Evolutionary conservation across 2,113 vertebrate genomes (phyloP), one percentile per base, ranked within the genome.

Genomic region (Sitta europaea): DNA sequence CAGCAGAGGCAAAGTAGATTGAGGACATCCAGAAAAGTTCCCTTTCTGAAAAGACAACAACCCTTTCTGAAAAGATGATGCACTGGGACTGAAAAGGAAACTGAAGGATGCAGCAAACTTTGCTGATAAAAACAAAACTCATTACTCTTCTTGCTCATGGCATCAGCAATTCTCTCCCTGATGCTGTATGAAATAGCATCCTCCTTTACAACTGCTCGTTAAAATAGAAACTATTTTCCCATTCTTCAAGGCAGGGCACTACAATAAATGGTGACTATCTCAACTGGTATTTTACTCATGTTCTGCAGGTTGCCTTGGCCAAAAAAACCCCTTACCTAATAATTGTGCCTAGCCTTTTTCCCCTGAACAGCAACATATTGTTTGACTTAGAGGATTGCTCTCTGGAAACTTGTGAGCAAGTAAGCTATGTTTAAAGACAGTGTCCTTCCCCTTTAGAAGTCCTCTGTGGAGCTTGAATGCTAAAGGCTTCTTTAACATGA

Each of bases 401-500:
- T 82, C 67, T 73, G 47, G 70, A 88, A 96, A 85, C 33, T 61
- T 82, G 38, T 50, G 48, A 90, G 47, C 70, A 92, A 85, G 70
- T 85, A 85, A 45, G 74, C 58, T 92, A 12, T 71, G 66, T 72
- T 91, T 70, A 76, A 62, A 92, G 57, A 29, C 47, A 82, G 58
- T 88, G 84, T 89, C 84, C 91, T 95, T 95, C 73, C 61, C n/a
- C 17, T 76, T 95, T 87, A 45, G 38, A 88, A 86, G 62, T 76
- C 20, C 74, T 92, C 93, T 79, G 58, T 76, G 81, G 81, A 90
- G 19, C 54, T 54, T 57, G 55, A 50, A 50, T 93, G 87, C 54
- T 93, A 85, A 96, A 50, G 84, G 19, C 58, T 91, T 87, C 89
- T 82, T 92, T 68, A 92, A 62, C 27, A 19, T 70, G 50, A 68